phyloP scores from a whole-genome alignment of 2,888 invertebrate genomes.

The Nasonia oneida region DNA sequence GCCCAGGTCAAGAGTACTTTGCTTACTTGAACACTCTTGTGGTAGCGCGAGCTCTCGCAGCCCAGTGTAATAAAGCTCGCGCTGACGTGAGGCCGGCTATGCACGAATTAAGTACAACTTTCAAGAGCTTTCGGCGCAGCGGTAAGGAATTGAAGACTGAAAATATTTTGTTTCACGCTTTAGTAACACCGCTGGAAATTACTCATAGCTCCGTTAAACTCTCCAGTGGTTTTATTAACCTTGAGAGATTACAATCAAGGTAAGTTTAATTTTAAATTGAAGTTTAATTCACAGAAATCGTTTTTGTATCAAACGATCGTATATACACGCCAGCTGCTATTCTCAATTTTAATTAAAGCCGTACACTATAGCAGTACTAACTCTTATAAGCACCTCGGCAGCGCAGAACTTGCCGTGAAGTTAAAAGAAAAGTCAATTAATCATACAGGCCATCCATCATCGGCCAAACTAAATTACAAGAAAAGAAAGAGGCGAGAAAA shows the following conservation, averaged over 20 bases:
- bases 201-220: neutral
- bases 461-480: conserved; percentile 17
- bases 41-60: neutral
- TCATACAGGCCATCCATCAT: conserved; percentile 29
- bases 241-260: neutral
- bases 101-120: neutral
- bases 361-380: conserved; percentile 1
- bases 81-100: neutral
- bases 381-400: neutral
- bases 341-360: neutral
- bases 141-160: neutral
- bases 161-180: neutral
- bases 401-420: neutral
- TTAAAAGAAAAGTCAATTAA: conserved; percentile 12
- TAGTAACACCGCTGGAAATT: neutral
- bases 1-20: neutral
- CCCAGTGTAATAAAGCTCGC: neutral
- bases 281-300: neutral
- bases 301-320: neutral
- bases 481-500: neutral
- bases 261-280: neutral
- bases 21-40: conserved; percentile 6
- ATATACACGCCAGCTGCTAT: neutral
- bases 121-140: neutral
- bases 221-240: neutral